Percentiles rank a stretch among this genome's conserved stretches.
Evolutionary conservation across 2,888 invertebrate genomes (phyloP).

Genomic region (Drosophila dives): DNA sequence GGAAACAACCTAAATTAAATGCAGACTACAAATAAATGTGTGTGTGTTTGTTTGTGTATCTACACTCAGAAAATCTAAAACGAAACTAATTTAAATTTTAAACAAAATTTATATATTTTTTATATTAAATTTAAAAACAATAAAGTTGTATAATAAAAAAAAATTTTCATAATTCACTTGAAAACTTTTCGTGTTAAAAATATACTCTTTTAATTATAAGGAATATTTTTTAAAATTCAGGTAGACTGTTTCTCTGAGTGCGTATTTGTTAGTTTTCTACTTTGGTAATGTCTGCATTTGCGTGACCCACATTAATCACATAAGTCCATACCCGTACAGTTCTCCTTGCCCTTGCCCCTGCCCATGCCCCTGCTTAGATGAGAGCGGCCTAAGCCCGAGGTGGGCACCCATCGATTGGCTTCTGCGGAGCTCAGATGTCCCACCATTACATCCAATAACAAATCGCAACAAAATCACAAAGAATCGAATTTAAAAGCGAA

Average conservation of each 20-base stretch:
- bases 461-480: slow-evolving; percentile 72
- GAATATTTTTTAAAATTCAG: not conserved
- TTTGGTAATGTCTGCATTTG: slow-evolving; percentile 38
- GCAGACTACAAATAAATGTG: slow-evolving; percentile 13
- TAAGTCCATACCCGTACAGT: slow-evolving; percentile 28
- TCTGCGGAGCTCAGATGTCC: slow-evolving; percentile 72
- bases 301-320: slow-evolving; percentile 72
- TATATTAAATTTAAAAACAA: not conserved
- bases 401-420: slow-evolving; percentile 6
- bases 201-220: not conserved
- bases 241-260: not conserved
- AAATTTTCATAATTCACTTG: not conserved
- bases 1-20: slow-evolving; percentile 42
- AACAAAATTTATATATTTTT: not conserved
- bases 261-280: slow-evolving; percentile 8
- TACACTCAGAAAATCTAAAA: not conserved
- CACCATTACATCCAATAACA: slow-evolving; percentile 78
- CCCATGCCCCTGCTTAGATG: not conserved
- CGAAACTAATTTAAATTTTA: not conserved
- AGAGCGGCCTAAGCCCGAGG: slow-evolving; percentile 4
- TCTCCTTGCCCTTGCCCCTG: slow-evolving; percentile 10
- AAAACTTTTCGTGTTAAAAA: not conserved
- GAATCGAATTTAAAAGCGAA: slow-evolving; percentile 80
- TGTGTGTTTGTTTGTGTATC: slow-evolving; percentile 1
- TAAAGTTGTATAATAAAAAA: not conserved